Evolutionary conservation across 2,888 invertebrate genomes (phyloP), one percentile per base, ranked within the genome.

Genomic region (Acanthosepion esculentum): DNA sequence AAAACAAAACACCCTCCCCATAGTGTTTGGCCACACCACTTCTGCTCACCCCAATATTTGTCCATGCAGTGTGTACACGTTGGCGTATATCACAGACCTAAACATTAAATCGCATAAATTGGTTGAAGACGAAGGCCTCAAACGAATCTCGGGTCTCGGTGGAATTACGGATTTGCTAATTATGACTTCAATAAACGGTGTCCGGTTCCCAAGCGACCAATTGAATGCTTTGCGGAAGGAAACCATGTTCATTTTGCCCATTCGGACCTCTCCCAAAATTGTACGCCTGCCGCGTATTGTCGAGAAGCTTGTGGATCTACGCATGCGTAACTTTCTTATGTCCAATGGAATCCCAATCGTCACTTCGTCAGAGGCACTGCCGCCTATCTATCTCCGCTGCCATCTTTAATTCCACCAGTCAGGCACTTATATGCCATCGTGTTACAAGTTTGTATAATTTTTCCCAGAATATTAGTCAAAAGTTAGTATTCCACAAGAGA

Each of bases 21-120:
- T 59, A 59, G 23, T 20, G 59, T 59, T 23, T 23, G 59, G 3
- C 59, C 59, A 59, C 59, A 20, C 20, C 59, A 59, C 59, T 59
- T 23, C 59, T 23, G 26, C 23, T 23, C 59, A 3, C 7, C 59
- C 59, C 59, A 59, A 23, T 59, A 23, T 78, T 78, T 78, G n/a
- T 78, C 15, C n/a, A 12, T n/a, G 6, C 78, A 4, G 12, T 78
- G n/a, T 78, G n/a, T 78, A 15, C n/a, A 78, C 78, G 78, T 33
- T 78, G 5, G n/a, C n/a, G 78, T 78, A 78, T 78, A 78, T 78
- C 78, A 78, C 78, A n/a, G 78, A 18, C n/a, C 78, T n/a, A 78
- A n/a, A n/a, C 78, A 78, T 78, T 78, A 78, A 78, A 78, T 78
- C 78, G 78, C n/a, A n/a, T 78, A 78, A n/a, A 78, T n/a, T n/a